Conservation (phyloP, 2,888 invertebrate species). For the Salticus scenicus region DNA sequence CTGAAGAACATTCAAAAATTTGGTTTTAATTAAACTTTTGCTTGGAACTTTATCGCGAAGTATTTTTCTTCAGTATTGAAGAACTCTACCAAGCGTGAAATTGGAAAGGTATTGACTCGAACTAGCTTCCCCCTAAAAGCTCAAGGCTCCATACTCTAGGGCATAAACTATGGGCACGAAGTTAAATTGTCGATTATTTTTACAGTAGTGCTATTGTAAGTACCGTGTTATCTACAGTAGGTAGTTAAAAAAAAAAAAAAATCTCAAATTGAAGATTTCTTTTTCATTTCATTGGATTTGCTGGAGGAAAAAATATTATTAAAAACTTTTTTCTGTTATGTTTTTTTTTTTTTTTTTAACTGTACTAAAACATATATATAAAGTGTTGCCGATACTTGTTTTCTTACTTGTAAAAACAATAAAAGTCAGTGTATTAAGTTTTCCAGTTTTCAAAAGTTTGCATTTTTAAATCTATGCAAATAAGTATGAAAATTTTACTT, state of each 20-base stretch:
- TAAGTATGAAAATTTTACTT: too few relatives aligned
- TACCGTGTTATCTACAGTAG: slow-evolving; percentile 8
- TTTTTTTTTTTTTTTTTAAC: too few relatives aligned
- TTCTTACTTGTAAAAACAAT: too few relatives aligned
- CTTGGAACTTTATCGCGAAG: slow-evolving; percentile 53
- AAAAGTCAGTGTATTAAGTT: too few relatives aligned
- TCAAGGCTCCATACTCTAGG: slow-evolving; percentile 15
- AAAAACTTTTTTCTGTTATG: too few relatives aligned
- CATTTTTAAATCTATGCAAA: too few relatives aligned
- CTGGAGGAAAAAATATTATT: neutral
- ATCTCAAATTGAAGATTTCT: neutral
- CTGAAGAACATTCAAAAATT: slow-evolving; percentile 25
- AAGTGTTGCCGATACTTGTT: too few relatives aligned
- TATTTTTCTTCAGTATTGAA: slow-evolving; percentile 65
- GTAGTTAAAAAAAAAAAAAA: neutral
- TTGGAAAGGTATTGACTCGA: slow-evolving; percentile 64
- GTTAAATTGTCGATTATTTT: slow-evolving; percentile 27
- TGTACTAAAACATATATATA: too few relatives aligned
- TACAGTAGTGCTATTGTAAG: slow-evolving; percentile 40
- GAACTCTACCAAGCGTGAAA: slow-evolving; percentile 44
- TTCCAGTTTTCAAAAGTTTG: too few relatives aligned
- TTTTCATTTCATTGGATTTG: slow-evolving; percentile 6
- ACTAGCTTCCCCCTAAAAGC: neutral
- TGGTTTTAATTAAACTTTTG: slow-evolving; percentile 65
- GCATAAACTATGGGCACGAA: slow-evolving; percentile 4